Percentiles rank a stretch among this genome's conserved stretches.
These are phyloP conservation scores for Dendroctonus ponderosae DNA, from an alignment of 1,140 invertebrate species.

Conservation along the genomic window DNA sequence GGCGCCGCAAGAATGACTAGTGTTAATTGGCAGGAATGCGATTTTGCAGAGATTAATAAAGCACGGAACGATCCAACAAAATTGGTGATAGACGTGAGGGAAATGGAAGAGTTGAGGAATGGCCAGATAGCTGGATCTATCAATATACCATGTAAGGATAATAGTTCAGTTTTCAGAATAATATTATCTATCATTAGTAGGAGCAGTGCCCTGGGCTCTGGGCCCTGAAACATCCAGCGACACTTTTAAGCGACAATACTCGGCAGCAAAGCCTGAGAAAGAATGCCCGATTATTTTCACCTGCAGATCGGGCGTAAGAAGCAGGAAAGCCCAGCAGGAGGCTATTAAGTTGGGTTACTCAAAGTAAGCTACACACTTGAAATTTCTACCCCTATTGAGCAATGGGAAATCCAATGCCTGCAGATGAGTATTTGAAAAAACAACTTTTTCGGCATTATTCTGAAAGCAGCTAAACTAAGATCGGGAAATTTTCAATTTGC, in stretches of 20 bases:
- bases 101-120: constrained; percentile 13
- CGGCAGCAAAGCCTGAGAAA: constrained; percentile 9
- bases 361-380: constrained; percentile 6
- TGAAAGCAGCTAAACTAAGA: too few species aligned
- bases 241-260: constrained; percentile 6
- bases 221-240: constrained; percentile 3
- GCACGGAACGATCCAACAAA: constrained; percentile 17
- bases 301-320: constrained; percentile 26
- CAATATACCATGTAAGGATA: constrained; percentile 25
- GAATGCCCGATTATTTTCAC: constrained; percentile 15
- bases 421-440: too few species aligned
- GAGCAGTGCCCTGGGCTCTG: neutral
- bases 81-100: constrained; percentile 21
- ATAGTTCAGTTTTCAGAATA: too few species aligned
- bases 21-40: constrained; percentile 15
- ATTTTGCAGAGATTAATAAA: constrained; percentile 24
- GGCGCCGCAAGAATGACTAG: neutral
- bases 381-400: neutral
- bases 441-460: too few species aligned
- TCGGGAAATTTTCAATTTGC: too few species aligned
- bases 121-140: constrained; percentile 20
- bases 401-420: neutral
- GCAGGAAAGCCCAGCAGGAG: constrained; percentile 15
- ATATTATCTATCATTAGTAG: constrained; percentile 8
- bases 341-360: constrained; percentile 19